Base-by-base conservation (phyloP, 2,797 vertebrate genomes). In the Myotis myotis region DNA sequence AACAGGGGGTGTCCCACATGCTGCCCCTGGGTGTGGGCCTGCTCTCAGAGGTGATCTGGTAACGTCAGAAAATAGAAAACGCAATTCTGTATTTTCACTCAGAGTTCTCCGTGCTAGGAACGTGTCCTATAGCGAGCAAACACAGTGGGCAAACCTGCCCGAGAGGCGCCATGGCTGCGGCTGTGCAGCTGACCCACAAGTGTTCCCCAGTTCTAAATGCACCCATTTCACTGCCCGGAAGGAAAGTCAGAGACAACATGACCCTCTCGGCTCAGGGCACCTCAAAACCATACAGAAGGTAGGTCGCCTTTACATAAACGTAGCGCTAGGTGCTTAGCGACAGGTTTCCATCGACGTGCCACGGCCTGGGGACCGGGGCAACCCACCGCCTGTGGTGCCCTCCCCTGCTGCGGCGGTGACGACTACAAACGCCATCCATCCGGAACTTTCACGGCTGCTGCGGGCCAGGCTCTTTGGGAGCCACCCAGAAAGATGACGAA, bases 11-110 rank as follows among this genome's bases (percentile, higher is more conserved):
- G 60, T 5, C 25, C 30, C 80, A 6, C 7, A 10, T 1, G 38
- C 0, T 0, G 16, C 12, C 13, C 2, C 0, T 3, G 64, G 23
- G 8, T 15, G 33, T 16, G 36, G 64, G 47, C 8, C 2, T 38
- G 10, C 16, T 74, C 57, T 33, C 33, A 44, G 22, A 71, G 38
- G 47, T 57, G 75, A 64, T 6, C 13, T 9, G 62, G 62, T 17
- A 60, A 41, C 1, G 13, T 20, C 22, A 38, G 51, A 64, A 33
- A 25, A 62, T 47, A 16, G 30, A 38, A 44, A 38, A 33, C 3
- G 7, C 3, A 55, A 9, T 8, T 38, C 30, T 78, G 74, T 55
- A 79, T 66, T 72, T 38, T 28, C 25, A 49, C n/a, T 64, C 55
- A 68, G 90, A 71, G 57, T 57, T 81, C 62, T 60, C n/a, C 20